Evolutionary conservation across 2,113 vertebrate species (phyloP), one percentile per base, ranked within the genome.

Genomic region (Cervus canadensis): DNA sequence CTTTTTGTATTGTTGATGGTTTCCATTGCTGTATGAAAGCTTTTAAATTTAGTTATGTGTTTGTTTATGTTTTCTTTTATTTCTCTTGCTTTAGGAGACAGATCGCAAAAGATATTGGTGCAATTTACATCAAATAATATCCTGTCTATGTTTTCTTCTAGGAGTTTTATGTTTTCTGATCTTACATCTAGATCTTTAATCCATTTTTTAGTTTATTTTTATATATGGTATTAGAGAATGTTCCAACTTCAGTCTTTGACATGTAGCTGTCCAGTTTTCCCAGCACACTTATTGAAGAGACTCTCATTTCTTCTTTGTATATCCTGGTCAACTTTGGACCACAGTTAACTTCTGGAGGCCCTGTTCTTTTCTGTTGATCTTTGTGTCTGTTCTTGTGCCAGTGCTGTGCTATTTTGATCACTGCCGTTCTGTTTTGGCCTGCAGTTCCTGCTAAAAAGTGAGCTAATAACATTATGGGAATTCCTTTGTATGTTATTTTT

Each of bases 71-170:
- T 43, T 43, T 23, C 12, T 43, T 43, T 76, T 43, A 76, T 76
- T 76, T 76, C 71, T 14, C 71, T 76, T 76, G 71, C 40, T 43
- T 43, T 76, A 43, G 36, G 40, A 76, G 71, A 76, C 36, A 76
- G 71, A 76, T 26, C 0, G 0, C 7, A 26, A 76, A 76, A 43
- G 40, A 43, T 76, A 43, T 15, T 26, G 40, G 11, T 1, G 12
- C 12, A 76, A 26, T 76, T 76, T 43, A n/a, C 13, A 43, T 76
- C 23, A 76, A 43, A 74, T 23, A 76, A 43, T 43, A 76, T 43
- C 14, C 6, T 14, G 71, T 6, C 71, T 76, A 26, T 26, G 23
- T 76, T 43, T 43, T 76, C 23, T 76, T 76, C 23, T 76, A 15
- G 71, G 71, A 76, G 40, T 43, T 14, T 76, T 76, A 43, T 7